These are phyloP conservation scores for Luperina nickerlii DNA, from an alignment of 2,888 invertebrate species.

Conservation along the genomic window DNA sequence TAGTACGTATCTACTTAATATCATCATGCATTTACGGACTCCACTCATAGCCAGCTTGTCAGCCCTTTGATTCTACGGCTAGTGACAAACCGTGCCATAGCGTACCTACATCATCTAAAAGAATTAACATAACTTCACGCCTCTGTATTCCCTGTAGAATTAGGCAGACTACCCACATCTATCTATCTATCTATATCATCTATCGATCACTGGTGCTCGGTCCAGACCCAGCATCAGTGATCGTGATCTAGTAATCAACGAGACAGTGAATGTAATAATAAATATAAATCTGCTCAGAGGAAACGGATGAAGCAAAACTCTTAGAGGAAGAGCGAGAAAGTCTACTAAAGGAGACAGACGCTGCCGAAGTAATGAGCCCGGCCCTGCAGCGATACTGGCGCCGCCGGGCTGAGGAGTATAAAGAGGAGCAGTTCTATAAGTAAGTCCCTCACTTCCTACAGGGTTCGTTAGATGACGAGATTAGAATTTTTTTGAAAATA, in stretches of 20 bases:
- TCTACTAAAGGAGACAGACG: slow-evolving; percentile 71
- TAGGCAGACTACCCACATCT: neutral
- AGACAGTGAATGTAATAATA: neutral
- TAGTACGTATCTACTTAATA: too few relatives aligned
- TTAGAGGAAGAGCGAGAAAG: slow-evolving; percentile 71
- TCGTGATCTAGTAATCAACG: neutral
- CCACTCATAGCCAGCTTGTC: too few relatives aligned
- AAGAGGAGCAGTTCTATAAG: slow-evolving; percentile 84
- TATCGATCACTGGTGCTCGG: too few relatives aligned
- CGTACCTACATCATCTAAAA: neutral
- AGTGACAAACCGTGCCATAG: neutral
- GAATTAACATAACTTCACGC: neutral
- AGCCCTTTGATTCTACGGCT: neutral
- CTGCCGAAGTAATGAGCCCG: slow-evolving; percentile 73
- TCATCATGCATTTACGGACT: too few relatives aligned
- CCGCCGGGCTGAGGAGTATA: slow-evolving; percentile 79
- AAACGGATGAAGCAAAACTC: slow-evolving; percentile 15
- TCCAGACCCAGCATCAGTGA: too few relatives aligned
- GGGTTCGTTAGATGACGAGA: neutral
- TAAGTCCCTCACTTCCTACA: slow-evolving; percentile 53
- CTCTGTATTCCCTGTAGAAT: neutral
- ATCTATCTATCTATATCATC: too few relatives aligned
- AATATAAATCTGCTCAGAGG: slow-evolving; percentile 10
- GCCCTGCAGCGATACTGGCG: slow-evolving; percentile 81
- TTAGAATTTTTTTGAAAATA: neutral